A percentile compares a stretch with the other conserved stretches of the same genome.
Evolutionary conservation across 2,797 vertebrate genomes (phyloP).

Genomic region (Acanthurus lineatus): DNA sequence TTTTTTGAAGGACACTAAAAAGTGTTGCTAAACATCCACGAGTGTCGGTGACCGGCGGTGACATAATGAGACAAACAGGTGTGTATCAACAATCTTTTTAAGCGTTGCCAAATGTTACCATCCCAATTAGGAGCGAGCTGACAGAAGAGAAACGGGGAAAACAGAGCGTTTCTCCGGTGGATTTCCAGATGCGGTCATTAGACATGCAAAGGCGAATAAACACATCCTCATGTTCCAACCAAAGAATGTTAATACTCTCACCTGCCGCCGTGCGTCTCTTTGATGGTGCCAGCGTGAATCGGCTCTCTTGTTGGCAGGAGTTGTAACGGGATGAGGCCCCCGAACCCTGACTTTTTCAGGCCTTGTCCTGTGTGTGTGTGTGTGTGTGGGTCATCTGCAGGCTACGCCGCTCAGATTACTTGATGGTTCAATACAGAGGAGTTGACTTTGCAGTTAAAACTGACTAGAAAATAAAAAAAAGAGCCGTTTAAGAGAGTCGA

Average conservation of each 20-base stretch:
- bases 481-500: conserved; percentile 26
- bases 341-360: conserved; percentile 36
- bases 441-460: conserved; percentile 49
- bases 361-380: conserved; percentile 13
- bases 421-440: conserved; percentile 36
- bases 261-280: conserved; percentile 75
- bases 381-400: conserved; percentile 32
- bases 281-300: conserved; percentile 76
- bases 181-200: conserved; percentile 75
- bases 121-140: conserved; percentile 52
- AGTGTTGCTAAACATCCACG: no score
- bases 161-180: conserved; percentile 10
- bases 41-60: conserved; percentile 2
- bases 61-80: conserved; percentile 70
- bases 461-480: conserved; percentile 27
- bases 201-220: conserved; percentile 67
- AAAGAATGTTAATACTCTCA: conserved; percentile 77
- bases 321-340: conserved; percentile 62
- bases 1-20: no score
- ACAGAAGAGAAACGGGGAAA: conserved; percentile 50
- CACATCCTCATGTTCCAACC: conserved; percentile 70
- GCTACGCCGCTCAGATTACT: conserved; percentile 52
- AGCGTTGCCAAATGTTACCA: conserved; percentile 69
- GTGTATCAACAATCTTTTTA: conserved; percentile 29
- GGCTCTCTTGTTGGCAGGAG: conserved; percentile 64